Evolutionary conservation across 2,113 vertebrate species (phyloP).

Genomic region (Notarius lentiginosus): DNA sequence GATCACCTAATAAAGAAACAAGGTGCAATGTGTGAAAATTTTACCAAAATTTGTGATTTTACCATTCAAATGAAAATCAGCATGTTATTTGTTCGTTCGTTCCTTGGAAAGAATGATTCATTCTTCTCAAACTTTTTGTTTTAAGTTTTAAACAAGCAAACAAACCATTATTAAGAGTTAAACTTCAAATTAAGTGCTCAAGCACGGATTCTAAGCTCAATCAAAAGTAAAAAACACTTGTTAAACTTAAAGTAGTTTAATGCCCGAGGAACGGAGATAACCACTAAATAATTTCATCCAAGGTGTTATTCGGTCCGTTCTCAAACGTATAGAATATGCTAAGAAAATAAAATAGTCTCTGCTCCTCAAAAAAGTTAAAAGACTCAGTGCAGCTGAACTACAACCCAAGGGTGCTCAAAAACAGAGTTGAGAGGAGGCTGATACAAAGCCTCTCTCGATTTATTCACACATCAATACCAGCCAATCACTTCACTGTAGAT

Average conservation of each 20-base stretch:
- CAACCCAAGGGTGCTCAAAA: too few species aligned
- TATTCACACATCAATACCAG: not conserved
- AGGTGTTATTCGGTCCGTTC: too few species aligned
- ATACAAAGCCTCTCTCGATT: not conserved
- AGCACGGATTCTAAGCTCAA: not conserved
- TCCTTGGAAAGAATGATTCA: not conserved
- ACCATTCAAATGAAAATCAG: not conserved
- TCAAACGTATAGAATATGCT: not conserved
- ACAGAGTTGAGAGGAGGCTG: too few species aligned
- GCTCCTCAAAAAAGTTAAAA: too few species aligned
- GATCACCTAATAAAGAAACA: not conserved
- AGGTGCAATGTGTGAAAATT: not conserved
- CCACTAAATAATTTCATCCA: not conserved
- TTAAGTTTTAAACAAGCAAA: not conserved
- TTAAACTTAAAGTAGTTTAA: not conserved
- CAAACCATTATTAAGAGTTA: not conserved
- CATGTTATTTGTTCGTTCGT: not conserved
- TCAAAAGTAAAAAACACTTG: not conserved
- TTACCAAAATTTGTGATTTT: not conserved
- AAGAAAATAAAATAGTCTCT: not conserved
- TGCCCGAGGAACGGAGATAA: not conserved
- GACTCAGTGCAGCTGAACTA: too few species aligned
- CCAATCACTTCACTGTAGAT: too few species aligned
- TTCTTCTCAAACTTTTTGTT: not conserved
- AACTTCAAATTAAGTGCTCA: not conserved